A percentile compares a stretch with the other conserved stretches of the same genome.
phyloP scores from a whole-genome alignment of 2,113 vertebrate genomes.

The Xiphorhynchus elegans region DNA sequence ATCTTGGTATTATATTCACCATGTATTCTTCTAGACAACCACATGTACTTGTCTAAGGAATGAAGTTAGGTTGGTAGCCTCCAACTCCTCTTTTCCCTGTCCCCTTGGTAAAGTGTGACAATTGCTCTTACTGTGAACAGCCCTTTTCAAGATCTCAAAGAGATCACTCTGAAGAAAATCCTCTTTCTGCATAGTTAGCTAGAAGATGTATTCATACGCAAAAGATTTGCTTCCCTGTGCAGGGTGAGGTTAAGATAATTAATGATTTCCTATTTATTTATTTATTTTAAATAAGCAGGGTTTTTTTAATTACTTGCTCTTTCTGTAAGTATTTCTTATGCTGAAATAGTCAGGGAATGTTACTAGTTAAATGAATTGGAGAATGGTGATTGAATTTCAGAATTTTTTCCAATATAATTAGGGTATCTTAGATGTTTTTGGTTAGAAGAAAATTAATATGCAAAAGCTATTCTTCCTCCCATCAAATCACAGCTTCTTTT shows the following conservation, averaged over 20 bases:
- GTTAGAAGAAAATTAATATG: slow-evolving; percentile 7
- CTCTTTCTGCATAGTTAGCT: neutral
- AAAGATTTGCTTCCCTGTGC: neutral
- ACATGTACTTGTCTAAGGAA: neutral
- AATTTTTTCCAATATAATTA: neutral
- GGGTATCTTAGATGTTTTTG: neutral
- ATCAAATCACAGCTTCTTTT: neutral
- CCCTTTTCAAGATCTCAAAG: neutral
- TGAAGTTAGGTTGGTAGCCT: neutral
- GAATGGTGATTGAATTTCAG: neutral
- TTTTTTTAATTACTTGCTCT: neutral
- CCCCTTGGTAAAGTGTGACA: neutral
- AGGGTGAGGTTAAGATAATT: neutral
- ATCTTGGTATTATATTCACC: neutral
- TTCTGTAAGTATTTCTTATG: neutral
- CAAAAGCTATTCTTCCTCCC: neutral
- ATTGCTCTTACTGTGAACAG: neutral
- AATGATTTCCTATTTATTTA: neutral
- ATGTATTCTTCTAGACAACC: neutral
- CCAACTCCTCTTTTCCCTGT: neutral
- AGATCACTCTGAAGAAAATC: neutral
- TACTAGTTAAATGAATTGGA: neutral
- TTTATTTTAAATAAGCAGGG: neutral
- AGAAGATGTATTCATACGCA: neutral
- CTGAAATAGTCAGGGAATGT: neutral